Evolutionary conservation across 2,113 vertebrate species (phyloP), one percentile per base, ranked within the genome.

Genomic region (Azemiops feae): DNA sequence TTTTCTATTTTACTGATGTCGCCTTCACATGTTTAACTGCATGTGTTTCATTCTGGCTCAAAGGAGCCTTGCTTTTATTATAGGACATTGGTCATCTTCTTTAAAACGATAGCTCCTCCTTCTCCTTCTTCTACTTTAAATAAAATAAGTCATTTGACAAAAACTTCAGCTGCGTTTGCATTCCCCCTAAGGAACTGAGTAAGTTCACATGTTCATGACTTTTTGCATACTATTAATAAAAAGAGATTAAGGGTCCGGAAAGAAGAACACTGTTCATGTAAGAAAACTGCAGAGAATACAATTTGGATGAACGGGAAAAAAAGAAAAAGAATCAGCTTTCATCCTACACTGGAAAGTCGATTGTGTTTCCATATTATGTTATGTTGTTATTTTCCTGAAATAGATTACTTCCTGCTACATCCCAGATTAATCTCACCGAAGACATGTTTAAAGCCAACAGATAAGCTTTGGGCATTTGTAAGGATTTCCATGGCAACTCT

Each of bases 361-460:
- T 88, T 88, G 58, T 58, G 23, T 39, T 89, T 91, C 50, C 69
- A 89, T 88, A 27, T 94, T 85, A 53, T 30, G 11, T 1, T 39
- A 12, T 92, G 52, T 81, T 94, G 54, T 90, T 93, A 25, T 53
- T 91, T 86, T 85, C 74, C 45, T 34, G 90, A 91, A 91, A 89
- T 91, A 53, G 54, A 89, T 91, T 91, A 91, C 69, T 53, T 86
- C 53, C 45, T 89, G n/a, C 45, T 50, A 89, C n/a, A 34, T 85
- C 60, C 64, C 69, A 53, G 47, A 85, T 93, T 93, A 91, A 93
- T 91, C 87, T 89, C 53, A 86, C 23, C 14, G n/a, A 89, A 55
- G 90, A 91, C 45, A 30, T 55, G 88, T 88, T 91, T 45, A 91
- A 91, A 91, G 60, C 39, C 85, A 93, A 22, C 11, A 52, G 52